Base-by-base conservation (phyloP, 1,140 invertebrate genomes). In the Lithobius niger region DNA sequence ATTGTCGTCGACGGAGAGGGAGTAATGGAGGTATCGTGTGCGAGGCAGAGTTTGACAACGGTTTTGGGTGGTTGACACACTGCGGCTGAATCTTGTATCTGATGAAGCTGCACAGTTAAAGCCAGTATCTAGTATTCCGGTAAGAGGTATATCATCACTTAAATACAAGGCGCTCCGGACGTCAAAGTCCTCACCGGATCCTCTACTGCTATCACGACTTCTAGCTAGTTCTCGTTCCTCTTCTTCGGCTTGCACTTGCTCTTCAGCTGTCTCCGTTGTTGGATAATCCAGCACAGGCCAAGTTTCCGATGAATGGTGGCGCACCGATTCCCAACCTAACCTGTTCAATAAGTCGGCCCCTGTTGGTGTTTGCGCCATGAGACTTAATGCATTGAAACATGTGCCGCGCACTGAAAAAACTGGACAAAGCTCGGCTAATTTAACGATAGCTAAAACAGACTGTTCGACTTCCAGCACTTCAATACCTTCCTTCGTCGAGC, bases 341-440 rank as follows among this genome's bases (percentile, higher is more conserved):
- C 82, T 76, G 15, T 77, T 72, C 0, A 96, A 69, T 43, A 79
- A 64, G 65, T 91, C 82, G 3, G 84, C 84, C 1, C 92, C 92
- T 56, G 81, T 76, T 56, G 79, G 76, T 0, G 87, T 94, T 24
- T 83, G 85, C 1, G 84, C 83, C 21, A 96, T 76, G 0, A 96
- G 72, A 50, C 88, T 84, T 3, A 97, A 73, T 3, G 82, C 79
- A 68, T 91, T 93, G 70, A 90, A 88, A 1, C 88, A 87, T 1
- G 89, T 93, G 0, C 71, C 90, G 55, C 89, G 76, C 21, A 96
- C 76, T 0, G 88, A 86, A 66, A 92, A 91, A 27, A 93, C 82
- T 10, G 80, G 77, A 69, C 83, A 83, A 47, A 78, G 77, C 62
- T 84, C 81, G 0, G 84, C 88, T 49, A 95, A 71, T 22, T 78